Evolutionary conservation across 2,797 vertebrate genomes (phyloP).

Genomic region (Falco rusticolus): DNA sequence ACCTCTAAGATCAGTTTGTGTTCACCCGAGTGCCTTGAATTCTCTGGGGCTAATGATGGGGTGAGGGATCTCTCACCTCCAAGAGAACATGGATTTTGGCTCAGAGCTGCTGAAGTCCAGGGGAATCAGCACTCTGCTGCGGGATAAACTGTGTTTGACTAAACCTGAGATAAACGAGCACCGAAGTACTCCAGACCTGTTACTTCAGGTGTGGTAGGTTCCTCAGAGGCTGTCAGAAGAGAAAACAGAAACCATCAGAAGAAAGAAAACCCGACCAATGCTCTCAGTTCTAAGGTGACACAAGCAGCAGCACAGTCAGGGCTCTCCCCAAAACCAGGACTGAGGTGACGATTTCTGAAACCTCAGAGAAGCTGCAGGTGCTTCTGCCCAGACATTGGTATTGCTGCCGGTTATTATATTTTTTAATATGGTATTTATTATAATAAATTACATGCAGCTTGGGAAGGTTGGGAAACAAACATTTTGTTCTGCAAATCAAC

Average conservation of each 20-base stretch:
- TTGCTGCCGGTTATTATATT: neutral
- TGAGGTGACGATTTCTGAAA: neutral
- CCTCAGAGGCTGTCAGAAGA: neutral
- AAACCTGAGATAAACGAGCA: neutral
- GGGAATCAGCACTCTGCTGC: neutral
- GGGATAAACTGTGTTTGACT: neutral
- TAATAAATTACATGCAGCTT: neutral
- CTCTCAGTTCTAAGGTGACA: neutral
- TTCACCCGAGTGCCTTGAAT: neutral
- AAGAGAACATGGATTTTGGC: fast-evolving
- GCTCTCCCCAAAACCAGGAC: neutral
- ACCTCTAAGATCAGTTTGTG: too few relatives aligned
- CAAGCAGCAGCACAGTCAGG: neutral
- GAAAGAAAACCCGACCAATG: neutral
- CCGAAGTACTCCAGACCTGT: neutral
- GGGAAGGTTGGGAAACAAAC: neutral
- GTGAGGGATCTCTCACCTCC: neutral
- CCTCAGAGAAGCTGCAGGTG: neutral
- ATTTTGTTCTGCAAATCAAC: neutral
- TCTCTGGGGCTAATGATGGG: neutral
- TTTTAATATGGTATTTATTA: too few relatives aligned
- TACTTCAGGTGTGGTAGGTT: neutral
- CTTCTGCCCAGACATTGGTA: neutral
- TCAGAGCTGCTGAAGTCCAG: neutral
- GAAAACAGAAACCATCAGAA: neutral